Evolutionary conservation across 2,797 vertebrate species (phyloP).

Genomic region (Dendrocincla tyrannina): DNA sequence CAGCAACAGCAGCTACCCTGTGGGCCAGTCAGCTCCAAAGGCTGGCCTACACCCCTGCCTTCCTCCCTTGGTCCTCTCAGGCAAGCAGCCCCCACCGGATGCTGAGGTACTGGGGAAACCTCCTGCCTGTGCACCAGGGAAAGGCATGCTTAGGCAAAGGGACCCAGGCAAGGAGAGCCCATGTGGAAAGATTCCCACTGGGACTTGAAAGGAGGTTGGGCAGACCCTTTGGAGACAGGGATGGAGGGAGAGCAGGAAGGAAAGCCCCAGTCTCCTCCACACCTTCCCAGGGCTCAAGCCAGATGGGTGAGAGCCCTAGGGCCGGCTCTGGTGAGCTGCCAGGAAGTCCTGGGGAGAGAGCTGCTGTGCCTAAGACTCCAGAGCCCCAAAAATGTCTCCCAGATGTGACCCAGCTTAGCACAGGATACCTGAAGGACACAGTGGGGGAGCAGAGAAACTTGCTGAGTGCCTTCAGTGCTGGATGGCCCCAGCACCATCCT

Average conservation of each 20-base stretch:
- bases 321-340: not conserved
- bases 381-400: not conserved
- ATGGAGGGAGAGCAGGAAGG: not conserved
- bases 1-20: not conserved
- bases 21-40: accelerated
- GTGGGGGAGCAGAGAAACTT: not conserved
- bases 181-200: not conserved
- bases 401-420: not conserved
- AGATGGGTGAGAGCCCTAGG: not conserved
- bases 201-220: not conserved
- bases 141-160: not conserved
- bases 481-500: not conserved
- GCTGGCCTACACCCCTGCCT: accelerated
- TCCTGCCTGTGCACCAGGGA: not conserved
- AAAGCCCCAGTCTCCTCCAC: not conserved
- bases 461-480: not conserved
- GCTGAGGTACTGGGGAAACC: not conserved
- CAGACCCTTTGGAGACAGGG: not conserved
- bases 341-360: not conserved
- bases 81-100: accelerated
- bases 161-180: not conserved
- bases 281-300: not conserved
- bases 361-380: not conserved
- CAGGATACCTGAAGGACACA: not conserved
- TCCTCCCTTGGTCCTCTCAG: too few relatives aligned